phyloP scores from a whole-genome alignment of 2,113 vertebrate genomes.

The Ageneiosus marmoratus region DNA sequence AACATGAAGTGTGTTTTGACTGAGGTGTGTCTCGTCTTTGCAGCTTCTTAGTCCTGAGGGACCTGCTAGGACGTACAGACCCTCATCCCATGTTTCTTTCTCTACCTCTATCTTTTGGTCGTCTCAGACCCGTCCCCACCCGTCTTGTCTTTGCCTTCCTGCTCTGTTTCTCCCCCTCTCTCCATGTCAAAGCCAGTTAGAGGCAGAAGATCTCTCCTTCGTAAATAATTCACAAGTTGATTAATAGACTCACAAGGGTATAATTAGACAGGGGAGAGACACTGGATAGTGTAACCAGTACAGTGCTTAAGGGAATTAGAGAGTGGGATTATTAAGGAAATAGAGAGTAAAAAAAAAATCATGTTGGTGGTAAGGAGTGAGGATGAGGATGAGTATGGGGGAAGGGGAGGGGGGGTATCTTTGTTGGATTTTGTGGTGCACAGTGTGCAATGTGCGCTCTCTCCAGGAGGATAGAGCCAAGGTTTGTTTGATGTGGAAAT shows the following conservation, averaged over 20 bases:
- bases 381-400: constrained; percentile 51
- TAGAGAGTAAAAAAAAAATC: constrained; percentile 61
- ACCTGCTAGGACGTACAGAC: constrained; percentile 63
- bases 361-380: constrained; percentile 75
- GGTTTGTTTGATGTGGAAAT: constrained; percentile 99
- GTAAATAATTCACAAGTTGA: constrained; percentile 99
- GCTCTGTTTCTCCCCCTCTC: constrained; percentile 57
- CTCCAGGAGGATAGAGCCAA: constrained; percentile 91
- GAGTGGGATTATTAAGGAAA: constrained; percentile 81
- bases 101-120: constrained; percentile 46
- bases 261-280: constrained; percentile 98
- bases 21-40: constrained; percentile 67
- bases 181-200: constrained; percentile 88
- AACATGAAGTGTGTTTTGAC: constrained; percentile 71
- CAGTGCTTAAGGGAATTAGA: constrained; percentile 95
- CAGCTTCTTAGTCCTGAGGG: constrained; percentile 62
- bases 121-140: constrained; percentile 1
- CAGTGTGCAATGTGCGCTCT: constrained; percentile 83
- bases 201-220: constrained; percentile 85
- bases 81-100: constrained; percentile 61
- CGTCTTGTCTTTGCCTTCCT: constrained; percentile 50
- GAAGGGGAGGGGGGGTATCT: constrained; percentile 74
- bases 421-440: constrained; percentile 75
- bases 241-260: constrained; percentile 99
- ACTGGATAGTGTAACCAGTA: constrained; percentile 91